Evolutionary conservation across 1,140 invertebrate genomes (phyloP).

Genomic region (Drosophila sechellia): DNA sequence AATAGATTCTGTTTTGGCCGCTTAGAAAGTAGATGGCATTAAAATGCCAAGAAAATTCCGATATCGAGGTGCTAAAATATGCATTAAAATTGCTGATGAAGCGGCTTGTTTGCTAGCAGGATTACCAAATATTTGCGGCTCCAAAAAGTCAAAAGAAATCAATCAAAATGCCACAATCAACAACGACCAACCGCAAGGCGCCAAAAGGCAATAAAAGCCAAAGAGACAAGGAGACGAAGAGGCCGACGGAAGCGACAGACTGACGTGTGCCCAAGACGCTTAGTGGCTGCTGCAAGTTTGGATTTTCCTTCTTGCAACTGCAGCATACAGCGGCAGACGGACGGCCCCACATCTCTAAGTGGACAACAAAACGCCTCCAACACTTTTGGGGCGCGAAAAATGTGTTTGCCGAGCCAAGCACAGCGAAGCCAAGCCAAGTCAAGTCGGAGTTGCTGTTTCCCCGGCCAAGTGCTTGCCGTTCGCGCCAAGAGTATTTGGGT

Average conservation of each 20-base stretch:
- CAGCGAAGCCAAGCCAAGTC: not conserved
- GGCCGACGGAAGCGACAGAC: slow-evolving; percentile 77
- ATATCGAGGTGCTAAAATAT: slow-evolving; percentile 78
- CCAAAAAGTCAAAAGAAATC: slow-evolving; percentile 82
- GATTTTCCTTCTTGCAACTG: slow-evolving; percentile 4
- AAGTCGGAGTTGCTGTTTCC: slow-evolving; percentile 35
- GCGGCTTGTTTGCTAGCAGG: slow-evolving; percentile 69
- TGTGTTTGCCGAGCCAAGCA: slow-evolving; percentile 68
- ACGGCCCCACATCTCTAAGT: slow-evolving; percentile 71
- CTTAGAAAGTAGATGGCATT: slow-evolving; percentile 74
- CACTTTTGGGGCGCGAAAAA: slow-evolving; percentile 81
- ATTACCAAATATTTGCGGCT: slow-evolving; percentile 82
- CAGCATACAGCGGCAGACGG: slow-evolving; percentile 43
- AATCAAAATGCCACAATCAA: slow-evolving; percentile 83
- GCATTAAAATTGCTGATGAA: slow-evolving; percentile 80
- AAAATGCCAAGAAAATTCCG: slow-evolving; percentile 69
- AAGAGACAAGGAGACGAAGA: slow-evolving; percentile 26
- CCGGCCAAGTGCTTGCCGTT: slow-evolving; percentile 47
- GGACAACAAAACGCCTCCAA: slow-evolving; percentile 81
- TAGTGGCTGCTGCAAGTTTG: slow-evolving; percentile 58
- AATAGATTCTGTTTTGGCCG: slow-evolving; percentile 24
- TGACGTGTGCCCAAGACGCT: slow-evolving; percentile 80
- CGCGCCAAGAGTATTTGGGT: slow-evolving; percentile 60
- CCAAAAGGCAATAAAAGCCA: slow-evolving; percentile 41
- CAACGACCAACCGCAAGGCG: slow-evolving; percentile 58